Percentiles rank a stretch among this genome's conserved stretches.
Evolutionary conservation across 1,140 invertebrate genomes (phyloP).

Genomic region (Rhyacophila brunnea): DNA sequence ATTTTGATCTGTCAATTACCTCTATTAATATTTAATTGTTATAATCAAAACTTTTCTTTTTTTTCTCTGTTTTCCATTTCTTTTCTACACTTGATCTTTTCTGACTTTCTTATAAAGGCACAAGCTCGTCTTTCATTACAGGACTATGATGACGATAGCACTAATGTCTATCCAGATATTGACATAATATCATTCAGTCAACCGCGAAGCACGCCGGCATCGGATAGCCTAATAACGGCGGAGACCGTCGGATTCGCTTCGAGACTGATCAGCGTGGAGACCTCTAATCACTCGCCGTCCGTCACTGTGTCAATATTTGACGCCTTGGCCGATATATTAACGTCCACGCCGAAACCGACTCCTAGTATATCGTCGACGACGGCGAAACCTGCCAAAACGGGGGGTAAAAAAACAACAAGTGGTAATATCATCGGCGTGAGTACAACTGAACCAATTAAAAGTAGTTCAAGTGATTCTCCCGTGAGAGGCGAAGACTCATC

Average conservation of each 20-base stretch:
- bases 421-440: constrained; percentile 29
- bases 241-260: constrained; percentile 49
- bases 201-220: constrained; percentile 48
- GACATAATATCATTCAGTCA: constrained; percentile 53
- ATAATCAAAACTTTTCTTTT: too few relatives aligned
- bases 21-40: too few relatives aligned
- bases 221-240: constrained; percentile 50
- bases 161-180: constrained; percentile 49
- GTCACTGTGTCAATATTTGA: constrained; percentile 58
- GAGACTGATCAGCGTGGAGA: constrained; percentile 54
- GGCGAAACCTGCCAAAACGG: constrained; percentile 16
- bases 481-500: constrained; percentile 13
- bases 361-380: constrained; percentile 49
- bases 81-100: constrained; percentile 12
- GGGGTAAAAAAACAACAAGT: constrained; percentile 14
- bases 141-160: constrained; percentile 53
- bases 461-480: constrained; percentile 26
- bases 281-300: constrained; percentile 53
- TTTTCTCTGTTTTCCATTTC: too few relatives aligned
- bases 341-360: constrained; percentile 47
- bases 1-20: too few relatives aligned
- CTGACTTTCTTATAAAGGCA: constrained; percentile 33
- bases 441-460: constrained; percentile 34
- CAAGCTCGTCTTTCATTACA: constrained; percentile 49
- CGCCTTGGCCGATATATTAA: constrained; percentile 56